Conservation (phyloP, 2,797 vertebrate genomes). For the Lepilemur ruficaudatus region DNA sequence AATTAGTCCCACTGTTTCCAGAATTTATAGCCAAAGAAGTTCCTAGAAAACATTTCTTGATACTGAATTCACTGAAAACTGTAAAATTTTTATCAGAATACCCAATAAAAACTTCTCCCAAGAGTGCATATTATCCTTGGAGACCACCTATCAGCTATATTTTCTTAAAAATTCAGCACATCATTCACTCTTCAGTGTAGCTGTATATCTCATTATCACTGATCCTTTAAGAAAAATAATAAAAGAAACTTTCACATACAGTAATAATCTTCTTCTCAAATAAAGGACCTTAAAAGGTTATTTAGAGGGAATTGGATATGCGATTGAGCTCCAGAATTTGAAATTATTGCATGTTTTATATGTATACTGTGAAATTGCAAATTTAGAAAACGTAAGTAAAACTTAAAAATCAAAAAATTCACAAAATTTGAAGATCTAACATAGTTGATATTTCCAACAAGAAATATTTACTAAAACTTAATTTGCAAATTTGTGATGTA, state of each 20-base stretch:
- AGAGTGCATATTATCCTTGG: slow-evolving; percentile 45
- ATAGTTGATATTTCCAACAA: not conserved
- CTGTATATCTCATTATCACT: slow-evolving; percentile 37
- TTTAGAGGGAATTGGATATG: slow-evolving; percentile 23
- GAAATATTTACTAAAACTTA: not conserved
- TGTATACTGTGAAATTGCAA: not conserved
- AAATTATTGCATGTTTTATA: not conserved
- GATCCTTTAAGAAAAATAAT: slow-evolving; percentile 48
- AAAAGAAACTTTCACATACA: slow-evolving; percentile 31
- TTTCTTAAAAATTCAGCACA: slow-evolving; percentile 21
- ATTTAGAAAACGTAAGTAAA: not conserved
- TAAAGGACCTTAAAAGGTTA: slow-evolving; percentile 60
- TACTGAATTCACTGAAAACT: slow-evolving; percentile 39
- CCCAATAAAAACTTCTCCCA: slow-evolving; percentile 52
- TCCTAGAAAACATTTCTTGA: slow-evolving; percentile 60
- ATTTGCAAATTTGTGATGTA: not conserved
- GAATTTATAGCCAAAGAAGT: slow-evolving; percentile 50
- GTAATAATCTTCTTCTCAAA: slow-evolving; percentile 27
- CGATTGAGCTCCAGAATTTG: not conserved
- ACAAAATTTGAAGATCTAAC: not conserved
- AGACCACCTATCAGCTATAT: slow-evolving; percentile 51
- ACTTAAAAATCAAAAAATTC: not conserved
- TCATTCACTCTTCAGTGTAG: slow-evolving; percentile 56
- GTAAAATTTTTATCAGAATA: slow-evolving; percentile 51
- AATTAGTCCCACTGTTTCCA: slow-evolving; percentile 56